Evolutionary conservation across 2,888 invertebrate genomes (phyloP).

Genomic region (Eubasilissa splendida): DNA sequence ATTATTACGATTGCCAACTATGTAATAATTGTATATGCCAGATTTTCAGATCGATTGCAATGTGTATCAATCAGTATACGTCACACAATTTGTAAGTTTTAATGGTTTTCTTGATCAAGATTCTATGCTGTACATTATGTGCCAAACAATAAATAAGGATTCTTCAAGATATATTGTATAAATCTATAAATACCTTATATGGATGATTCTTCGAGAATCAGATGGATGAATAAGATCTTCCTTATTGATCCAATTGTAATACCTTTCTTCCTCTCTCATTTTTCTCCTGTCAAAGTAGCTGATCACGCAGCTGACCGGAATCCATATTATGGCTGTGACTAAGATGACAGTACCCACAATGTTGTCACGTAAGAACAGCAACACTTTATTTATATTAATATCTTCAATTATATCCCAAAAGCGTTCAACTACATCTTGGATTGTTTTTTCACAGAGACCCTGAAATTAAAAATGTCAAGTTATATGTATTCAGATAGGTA

Average conservation of each 20-base stretch:
- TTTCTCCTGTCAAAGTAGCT: slow-evolving; percentile 87
- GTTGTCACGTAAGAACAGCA: slow-evolving; percentile 91
- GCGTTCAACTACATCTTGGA: slow-evolving; percentile 94
- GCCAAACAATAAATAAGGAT: too few species aligned
- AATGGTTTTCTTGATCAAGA: too few species aligned
- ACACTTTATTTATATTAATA: slow-evolving; percentile 93
- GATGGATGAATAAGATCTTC: slow-evolving; percentile 82
- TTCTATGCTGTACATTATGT: too few species aligned
- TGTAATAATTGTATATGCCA: too few species aligned
- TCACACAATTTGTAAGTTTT: too few species aligned
- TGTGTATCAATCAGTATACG: too few species aligned
- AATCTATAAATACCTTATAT: slow-evolving; percentile 70
- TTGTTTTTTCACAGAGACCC: slow-evolving; percentile 95
- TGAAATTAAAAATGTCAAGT: slow-evolving; percentile 64
- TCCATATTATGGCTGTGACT: slow-evolving; percentile 94
- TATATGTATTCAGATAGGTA: slow-evolving; percentile 14
- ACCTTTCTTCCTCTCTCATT: slow-evolving; percentile 80
- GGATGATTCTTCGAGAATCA: slow-evolving; percentile 80
- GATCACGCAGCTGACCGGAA: slow-evolving; percentile 92
- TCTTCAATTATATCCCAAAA: slow-evolving; percentile 99
- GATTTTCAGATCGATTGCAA: too few species aligned
- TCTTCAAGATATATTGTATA: too few species aligned
- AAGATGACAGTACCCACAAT: slow-evolving; percentile 95
- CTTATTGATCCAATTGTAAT: slow-evolving; percentile 79
- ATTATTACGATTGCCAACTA: too few species aligned